Base-by-base conservation (phyloP, 1,140 invertebrate species). In the Zaprionus camerounensis region DNA sequence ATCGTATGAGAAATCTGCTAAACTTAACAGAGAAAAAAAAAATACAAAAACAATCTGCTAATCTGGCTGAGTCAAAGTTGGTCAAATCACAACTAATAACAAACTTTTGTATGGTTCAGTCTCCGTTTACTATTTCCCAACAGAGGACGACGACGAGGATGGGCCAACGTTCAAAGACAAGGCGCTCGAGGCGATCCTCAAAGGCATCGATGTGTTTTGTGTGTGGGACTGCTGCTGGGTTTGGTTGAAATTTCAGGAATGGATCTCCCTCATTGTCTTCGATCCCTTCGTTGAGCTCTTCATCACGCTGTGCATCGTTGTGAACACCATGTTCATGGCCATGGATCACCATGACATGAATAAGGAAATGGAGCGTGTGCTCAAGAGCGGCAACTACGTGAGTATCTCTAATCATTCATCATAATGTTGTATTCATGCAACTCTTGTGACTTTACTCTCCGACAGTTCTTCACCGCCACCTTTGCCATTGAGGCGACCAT, bases 291-390 rank as follows among this genome's bases (percentile, higher is more conserved):
- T 99, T 76, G 99, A 99, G 93, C 94, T 99, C 72, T 99, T 99
- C 94, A 99, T 99, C 92, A 99, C 98, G 7, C 94, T 99, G 46
- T 99, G 98, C 94, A 99, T 99, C 93, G 97, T 99, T 61, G 97
- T 99, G 76, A 99, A 99, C 92, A 99, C 99, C 1, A 94, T 98
- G 66, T 99, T 99, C 94, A 99, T 99, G 98, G 98, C 98, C 12
- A 94, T 99, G 92, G 98, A 99, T 94, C 98, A 99, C 92, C 96
- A 99, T 93, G 96, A 97, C 71, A 99, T 99, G 97, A 95, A 98
- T 92, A 95, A 95, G 90, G 95, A 97, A 90, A 96, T 98, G 95
- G 96, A 97, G 59, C 95, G 94, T 65, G 95, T 97, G n/a, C 95
- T 98, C 51, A 97, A 97, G 93, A 96, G 95, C 86, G 98, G 97